Evolutionary conservation across 2,113 vertebrate genomes (phyloP).

Genomic region (Alectura lathami): DNA sequence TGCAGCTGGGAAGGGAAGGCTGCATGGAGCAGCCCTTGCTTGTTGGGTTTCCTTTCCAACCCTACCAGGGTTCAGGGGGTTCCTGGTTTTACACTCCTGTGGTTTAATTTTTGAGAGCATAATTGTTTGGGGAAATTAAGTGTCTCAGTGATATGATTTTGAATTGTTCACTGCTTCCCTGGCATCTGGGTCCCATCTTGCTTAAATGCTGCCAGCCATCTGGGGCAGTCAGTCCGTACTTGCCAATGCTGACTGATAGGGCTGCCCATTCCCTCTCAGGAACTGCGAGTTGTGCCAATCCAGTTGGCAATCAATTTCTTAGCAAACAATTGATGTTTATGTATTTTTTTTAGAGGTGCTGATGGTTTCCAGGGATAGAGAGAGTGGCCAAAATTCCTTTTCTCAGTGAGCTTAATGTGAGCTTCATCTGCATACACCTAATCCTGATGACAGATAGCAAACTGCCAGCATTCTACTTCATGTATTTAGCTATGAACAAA

Average conservation of each 20-base stretch:
- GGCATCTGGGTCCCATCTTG: slow-evolving; percentile 49
- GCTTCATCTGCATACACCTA: neutral
- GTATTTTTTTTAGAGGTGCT: neutral
- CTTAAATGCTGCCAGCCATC: slow-evolving; percentile 32
- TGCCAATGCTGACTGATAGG: slow-evolving; percentile 9
- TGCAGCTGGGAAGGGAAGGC: neutral
- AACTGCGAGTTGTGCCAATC: neutral
- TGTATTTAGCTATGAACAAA: neutral
- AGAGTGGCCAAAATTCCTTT: neutral
- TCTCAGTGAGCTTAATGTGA: neutral
- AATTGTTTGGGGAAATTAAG: neutral
- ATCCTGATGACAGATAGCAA: fast-evolving
- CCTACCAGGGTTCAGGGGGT: neutral
- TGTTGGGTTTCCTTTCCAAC: neutral
- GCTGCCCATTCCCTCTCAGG: slow-evolving; percentile 11
- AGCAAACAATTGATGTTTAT: neutral
- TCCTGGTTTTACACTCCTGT: neutral
- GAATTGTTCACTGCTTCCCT: neutral
- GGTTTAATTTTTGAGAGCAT: neutral
- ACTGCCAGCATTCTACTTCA: neutral
- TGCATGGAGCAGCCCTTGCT: neutral
- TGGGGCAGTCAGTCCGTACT: slow-evolving; percentile 21
- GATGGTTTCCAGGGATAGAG: neutral
- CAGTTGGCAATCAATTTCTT: neutral
- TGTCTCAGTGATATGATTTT: neutral